phyloP scores from a whole-genome alignment of 2,113 vertebrate genomes.

The Alligator sinensis region DNA sequence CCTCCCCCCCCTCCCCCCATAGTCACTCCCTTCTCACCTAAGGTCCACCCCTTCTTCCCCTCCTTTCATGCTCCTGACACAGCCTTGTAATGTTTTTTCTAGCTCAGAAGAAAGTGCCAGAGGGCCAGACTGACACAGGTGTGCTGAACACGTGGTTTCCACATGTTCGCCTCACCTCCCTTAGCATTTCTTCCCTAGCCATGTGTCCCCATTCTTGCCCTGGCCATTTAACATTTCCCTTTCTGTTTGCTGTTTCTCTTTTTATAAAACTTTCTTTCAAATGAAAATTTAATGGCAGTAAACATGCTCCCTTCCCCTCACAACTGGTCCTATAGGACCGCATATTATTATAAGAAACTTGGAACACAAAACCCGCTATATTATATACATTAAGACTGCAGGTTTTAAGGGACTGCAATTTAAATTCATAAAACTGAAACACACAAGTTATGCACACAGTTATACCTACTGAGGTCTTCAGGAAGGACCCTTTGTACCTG shows the following conservation, averaged over 20 bases:
- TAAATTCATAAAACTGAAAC: not conserved
- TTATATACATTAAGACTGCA: not conserved
- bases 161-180: constrained; percentile 35
- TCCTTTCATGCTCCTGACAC: constrained; percentile 44
- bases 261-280: not conserved
- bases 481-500: too few relatives aligned
- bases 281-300: not conserved
- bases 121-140: not conserved
- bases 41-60: not conserved
- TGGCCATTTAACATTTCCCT: not conserved
- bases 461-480: too few relatives aligned
- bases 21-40: constrained; percentile 33
- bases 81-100: constrained; percentile 42
- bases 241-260: not conserved
- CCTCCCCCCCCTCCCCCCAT: constrained; percentile 10
- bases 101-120: constrained; percentile 33
- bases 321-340: not conserved
- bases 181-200: not conserved
- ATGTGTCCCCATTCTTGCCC: not conserved
- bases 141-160: constrained; percentile 51
- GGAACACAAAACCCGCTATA: not conserved
- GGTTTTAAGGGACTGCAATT: not conserved
- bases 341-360: not conserved
- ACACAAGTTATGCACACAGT: not conserved
- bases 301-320: not conserved